Evolutionary conservation across 2,113 vertebrate species (phyloP).

Genomic region (Prionailurus viverrinus): DNA sequence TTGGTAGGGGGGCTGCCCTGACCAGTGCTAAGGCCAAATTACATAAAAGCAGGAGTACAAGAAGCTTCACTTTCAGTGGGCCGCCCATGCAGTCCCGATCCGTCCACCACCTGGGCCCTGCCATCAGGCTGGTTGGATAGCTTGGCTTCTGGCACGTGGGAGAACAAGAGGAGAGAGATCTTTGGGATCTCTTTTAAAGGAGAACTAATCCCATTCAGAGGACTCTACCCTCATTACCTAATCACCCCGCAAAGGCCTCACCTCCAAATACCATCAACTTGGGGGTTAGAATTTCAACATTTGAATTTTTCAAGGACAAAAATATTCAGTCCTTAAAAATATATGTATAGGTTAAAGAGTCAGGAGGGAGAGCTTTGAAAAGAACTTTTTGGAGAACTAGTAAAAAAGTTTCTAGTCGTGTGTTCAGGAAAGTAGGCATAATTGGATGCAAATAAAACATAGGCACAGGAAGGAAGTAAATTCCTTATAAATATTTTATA

Average conservation of each 20-base stretch:
- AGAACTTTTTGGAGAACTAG: background rate
- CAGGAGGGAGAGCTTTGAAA: background rate
- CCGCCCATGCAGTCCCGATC: too few relatives aligned
- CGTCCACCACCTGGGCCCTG: accelerated
- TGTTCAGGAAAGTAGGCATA: background rate
- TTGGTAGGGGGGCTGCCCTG: too few relatives aligned
- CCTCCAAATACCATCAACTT: background rate
- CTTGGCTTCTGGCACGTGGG: too few relatives aligned
- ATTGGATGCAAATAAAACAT: background rate
- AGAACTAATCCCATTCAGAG: background rate
- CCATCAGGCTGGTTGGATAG: too few relatives aligned
- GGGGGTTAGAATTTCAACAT: background rate
- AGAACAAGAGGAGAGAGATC: background rate
- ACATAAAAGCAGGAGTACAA: too few relatives aligned
- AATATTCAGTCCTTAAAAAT: background rate
- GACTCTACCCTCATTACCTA: background rate
- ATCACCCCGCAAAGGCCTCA: too few relatives aligned
- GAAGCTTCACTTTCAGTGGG: too few relatives aligned
- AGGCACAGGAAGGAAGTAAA: background rate
- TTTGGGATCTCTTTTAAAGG: background rate
- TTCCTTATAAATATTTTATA: background rate
- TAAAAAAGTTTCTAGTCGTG: background rate
- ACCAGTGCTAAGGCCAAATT: too few relatives aligned
- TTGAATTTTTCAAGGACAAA: background rate
- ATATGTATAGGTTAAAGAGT: background rate